A percentile compares a stretch with the other conserved stretches of the same genome.
phyloP scores from a whole-genome alignment of 2,888 invertebrate species.

The Microctonus aethiopoides region DNA sequence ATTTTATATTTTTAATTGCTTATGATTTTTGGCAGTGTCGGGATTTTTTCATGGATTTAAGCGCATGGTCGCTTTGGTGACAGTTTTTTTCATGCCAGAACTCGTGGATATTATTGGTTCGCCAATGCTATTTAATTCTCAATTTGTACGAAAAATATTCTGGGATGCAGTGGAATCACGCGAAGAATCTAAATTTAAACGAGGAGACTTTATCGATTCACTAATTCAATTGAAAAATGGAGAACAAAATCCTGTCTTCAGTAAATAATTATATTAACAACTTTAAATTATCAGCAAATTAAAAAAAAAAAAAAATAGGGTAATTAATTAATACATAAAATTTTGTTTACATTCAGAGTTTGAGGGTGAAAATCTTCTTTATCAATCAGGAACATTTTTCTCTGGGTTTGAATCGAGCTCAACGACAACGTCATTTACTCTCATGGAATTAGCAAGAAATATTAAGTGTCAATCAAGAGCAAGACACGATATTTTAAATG shows the following conservation, averaged over 20 bases:
- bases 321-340: too few species aligned
- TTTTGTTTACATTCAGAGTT: slow-evolving; percentile 50
- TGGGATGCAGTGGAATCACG: slow-evolving; percentile 55
- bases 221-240: slow-evolving; percentile 56
- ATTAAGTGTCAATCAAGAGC: slow-evolving; percentile 50
- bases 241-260: slow-evolving; percentile 57
- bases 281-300: too few species aligned
- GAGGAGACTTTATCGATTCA: slow-evolving; percentile 60
- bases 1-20: background rate
- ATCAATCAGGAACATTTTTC: slow-evolving; percentile 61
- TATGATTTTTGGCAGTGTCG: slow-evolving; percentile 48
- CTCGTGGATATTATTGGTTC: slow-evolving; percentile 55
- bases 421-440: slow-evolving; percentile 54
- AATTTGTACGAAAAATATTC: slow-evolving; percentile 56
- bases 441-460: slow-evolving; percentile 56
- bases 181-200: slow-evolving; percentile 50
- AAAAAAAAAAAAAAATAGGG: too few species aligned
- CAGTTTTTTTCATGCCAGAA: slow-evolving; percentile 61
- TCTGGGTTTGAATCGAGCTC: slow-evolving; percentile 63
- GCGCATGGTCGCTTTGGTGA: slow-evolving; percentile 58
- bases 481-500: slow-evolving; percentile 50
- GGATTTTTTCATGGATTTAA: slow-evolving; percentile 60
- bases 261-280: slow-evolving; percentile 45
- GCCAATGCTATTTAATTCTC: slow-evolving; percentile 53
- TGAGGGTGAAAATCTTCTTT: slow-evolving; percentile 58